Percentiles rank a stretch among this genome's conserved stretches.
Conservation (phyloP, 2,797 vertebrate genomes). For the Staurois parvus region DNA sequence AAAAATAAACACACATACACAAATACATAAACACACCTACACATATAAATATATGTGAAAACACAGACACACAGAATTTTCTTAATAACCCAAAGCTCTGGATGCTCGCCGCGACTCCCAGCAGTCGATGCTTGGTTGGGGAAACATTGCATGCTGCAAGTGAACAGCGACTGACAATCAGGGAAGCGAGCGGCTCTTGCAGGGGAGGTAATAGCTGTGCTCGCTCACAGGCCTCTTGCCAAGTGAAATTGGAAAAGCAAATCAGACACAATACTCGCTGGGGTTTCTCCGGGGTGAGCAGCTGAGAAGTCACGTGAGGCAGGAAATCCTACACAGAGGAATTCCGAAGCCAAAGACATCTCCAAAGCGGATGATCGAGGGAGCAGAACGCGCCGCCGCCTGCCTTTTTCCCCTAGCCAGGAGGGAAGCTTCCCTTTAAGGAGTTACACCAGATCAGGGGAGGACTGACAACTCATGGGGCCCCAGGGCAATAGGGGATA, state of each 20-base stretch:
- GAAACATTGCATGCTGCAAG: conserved; percentile 2
- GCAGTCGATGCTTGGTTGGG: neutral
- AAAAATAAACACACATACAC: no score
- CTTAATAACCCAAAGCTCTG: no score
- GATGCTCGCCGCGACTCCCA: neutral
- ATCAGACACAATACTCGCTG: conserved; percentile 15
- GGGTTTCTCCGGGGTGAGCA: conserved; percentile 14
- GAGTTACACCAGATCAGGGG: no score
- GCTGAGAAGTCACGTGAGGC: conserved; percentile 4
- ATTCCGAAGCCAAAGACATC: neutral
- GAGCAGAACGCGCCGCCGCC: neutral
- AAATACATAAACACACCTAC: no score
- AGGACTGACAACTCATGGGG: no score
- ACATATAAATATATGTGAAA: no score
- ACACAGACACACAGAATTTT: no score
- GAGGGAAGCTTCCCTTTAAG: neutral
- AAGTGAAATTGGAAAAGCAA: conserved; percentile 43
- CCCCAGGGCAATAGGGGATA: no score
- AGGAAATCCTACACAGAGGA: conserved; percentile 17
- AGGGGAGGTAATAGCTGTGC: conserved; percentile 10
- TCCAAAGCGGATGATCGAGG: neutral
- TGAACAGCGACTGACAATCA: conserved; percentile 17
- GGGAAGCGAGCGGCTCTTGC: conserved; percentile 7
- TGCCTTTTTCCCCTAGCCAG: neutral
- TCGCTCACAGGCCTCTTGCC: conserved; percentile 4